These are phyloP conservation scores for Cyanistes caeruleus DNA, from an alignment of 2,113 vertebrate genomes.

Conservation along the genomic window DNA sequence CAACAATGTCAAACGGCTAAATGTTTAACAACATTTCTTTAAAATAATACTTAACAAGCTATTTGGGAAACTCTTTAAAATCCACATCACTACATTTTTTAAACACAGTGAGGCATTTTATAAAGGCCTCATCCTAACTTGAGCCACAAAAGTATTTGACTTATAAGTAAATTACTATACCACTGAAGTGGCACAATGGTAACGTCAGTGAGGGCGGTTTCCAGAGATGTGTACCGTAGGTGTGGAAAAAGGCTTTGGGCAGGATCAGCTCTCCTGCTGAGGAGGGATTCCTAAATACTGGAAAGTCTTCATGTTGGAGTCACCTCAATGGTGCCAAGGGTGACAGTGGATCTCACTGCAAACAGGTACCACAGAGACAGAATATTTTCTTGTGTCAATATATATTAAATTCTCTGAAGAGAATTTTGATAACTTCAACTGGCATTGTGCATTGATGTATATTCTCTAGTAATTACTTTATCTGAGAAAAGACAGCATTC, in stretches of 20 bases:
- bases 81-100: neutral
- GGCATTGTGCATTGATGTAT: neutral
- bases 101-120: neutral
- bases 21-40: neutral
- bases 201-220: neutral
- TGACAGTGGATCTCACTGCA: neutral
- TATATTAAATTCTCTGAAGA: neutral
- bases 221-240: neutral
- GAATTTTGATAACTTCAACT: neutral
- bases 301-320: neutral
- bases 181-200: neutral
- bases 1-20: neutral
- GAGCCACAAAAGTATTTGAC: neutral
- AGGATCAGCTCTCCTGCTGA: accelerated
- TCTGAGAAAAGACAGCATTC: neutral
- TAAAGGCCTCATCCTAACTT: neutral
- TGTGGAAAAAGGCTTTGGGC: neutral
- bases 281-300: neutral
- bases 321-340: neutral
- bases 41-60: neutral
- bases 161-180: neutral
- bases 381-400: neutral
- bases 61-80: neutral
- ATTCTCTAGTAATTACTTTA: neutral
- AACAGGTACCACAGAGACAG: neutral